Percentiles rank a stretch among this genome's conserved stretches.
Evolutionary conservation across 2,888 invertebrate species (phyloP).

Genomic region (Cephus pulcher): DNA sequence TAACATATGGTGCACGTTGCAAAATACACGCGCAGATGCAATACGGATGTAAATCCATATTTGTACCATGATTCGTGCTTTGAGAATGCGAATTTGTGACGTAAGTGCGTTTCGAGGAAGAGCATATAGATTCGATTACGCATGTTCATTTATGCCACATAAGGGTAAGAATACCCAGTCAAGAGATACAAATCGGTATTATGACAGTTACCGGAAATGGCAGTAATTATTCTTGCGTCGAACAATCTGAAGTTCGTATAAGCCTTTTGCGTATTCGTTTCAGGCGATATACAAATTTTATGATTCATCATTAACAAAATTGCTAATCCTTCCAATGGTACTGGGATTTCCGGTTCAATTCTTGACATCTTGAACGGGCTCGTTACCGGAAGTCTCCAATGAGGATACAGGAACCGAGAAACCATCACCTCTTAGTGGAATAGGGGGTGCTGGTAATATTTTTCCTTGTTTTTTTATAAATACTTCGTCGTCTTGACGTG

Average conservation of each 20-base stretch:
- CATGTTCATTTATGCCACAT: background rate
- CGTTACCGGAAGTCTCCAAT: background rate
- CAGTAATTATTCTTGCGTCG: background rate
- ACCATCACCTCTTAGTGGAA: slow-evolving; percentile 52
- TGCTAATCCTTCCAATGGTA: background rate
- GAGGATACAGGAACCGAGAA: background rate
- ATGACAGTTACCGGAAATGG: background rate
- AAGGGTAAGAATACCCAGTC: background rate
- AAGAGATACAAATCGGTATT: background rate
- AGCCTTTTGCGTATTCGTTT: background rate
- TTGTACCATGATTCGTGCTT: background rate
- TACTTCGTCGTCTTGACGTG: slow-evolving; percentile 21
- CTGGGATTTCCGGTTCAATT: background rate
- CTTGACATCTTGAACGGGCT: background rate
- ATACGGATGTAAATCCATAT: background rate
- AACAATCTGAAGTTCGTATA: background rate
- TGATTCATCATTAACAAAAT: background rate
- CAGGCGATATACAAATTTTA: background rate
- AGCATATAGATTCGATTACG: background rate
- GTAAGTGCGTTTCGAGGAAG: background rate
- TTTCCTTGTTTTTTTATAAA: slow-evolving; percentile 39
- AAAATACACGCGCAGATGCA: background rate
- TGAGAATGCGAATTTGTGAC: background rate
- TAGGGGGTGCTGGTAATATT: slow-evolving; percentile 54
- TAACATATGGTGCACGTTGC: background rate